Percentiles rank a stretch among this genome's conserved stretches.
These are phyloP conservation scores for Riparia riparia DNA, from an alignment of 2,113 vertebrate genomes.

Conservation along the genomic window DNA sequence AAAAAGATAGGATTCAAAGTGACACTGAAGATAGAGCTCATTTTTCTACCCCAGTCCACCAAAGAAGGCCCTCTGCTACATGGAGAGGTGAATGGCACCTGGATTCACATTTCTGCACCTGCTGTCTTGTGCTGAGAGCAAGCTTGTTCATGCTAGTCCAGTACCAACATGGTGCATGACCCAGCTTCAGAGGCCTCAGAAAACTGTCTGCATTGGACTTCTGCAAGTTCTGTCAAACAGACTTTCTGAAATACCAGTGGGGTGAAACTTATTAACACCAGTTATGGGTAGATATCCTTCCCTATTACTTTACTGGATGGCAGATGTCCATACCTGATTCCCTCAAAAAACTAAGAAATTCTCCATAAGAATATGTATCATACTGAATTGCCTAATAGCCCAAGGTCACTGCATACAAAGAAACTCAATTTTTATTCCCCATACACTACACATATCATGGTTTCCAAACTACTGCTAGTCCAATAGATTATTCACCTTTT, in stretches of 20 bases:
- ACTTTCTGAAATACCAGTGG: neutral
- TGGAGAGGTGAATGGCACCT: neutral
- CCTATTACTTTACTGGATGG: neutral
- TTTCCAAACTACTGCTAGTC: neutral
- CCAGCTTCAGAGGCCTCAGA: neutral
- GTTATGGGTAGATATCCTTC: neutral
- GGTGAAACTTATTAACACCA: neutral
- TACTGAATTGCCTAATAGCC: neutral
- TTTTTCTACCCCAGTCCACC: neutral
- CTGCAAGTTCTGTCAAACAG: neutral
- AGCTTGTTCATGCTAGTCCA: neutral
- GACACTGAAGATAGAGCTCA: neutral
- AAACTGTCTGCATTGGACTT: neutral
- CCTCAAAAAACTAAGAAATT: neutral
- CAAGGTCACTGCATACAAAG: neutral
- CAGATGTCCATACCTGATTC: neutral
- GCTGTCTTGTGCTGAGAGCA: neutral
- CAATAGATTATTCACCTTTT: neutral
- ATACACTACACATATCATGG: neutral
- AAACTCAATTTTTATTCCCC: neutral
- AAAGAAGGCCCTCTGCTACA: neutral
- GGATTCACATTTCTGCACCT: neutral
- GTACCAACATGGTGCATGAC: neutral
- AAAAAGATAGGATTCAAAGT: neutral
- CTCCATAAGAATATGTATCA: neutral